phyloP scores from a whole-genome alignment of 1,140 invertebrate species.

The Cydia strobilella region DNA sequence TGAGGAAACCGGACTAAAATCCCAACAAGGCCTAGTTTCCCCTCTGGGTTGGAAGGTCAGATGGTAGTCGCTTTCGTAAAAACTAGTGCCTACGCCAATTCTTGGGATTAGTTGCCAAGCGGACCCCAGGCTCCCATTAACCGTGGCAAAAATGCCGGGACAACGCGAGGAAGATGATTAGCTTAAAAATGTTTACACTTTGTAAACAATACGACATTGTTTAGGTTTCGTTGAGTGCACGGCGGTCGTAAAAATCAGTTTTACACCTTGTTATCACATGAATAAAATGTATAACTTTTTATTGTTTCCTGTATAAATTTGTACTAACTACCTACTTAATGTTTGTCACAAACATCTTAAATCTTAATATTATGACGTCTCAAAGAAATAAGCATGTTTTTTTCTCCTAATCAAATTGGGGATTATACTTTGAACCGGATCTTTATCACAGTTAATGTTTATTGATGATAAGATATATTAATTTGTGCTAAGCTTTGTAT shows the following conservation, averaged over 20 bases:
- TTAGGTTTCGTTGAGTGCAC: not conserved
- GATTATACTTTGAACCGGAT: not conserved
- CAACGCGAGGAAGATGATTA: too few species aligned
- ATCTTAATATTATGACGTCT: not conserved
- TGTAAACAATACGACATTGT: not conserved
- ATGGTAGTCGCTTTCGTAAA: too few species aligned
- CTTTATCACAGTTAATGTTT: constrained; percentile 8
- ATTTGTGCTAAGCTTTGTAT: not conserved
- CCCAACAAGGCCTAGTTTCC: too few species aligned
- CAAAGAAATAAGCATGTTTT: not conserved
- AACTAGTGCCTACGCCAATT: too few species aligned
- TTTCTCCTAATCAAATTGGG: not conserved
- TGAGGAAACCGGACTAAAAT: too few species aligned
- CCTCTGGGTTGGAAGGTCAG: too few species aligned
- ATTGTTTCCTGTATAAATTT: too few species aligned
- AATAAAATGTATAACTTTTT: not conserved
- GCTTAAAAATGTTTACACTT: not conserved
- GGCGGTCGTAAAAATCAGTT: not conserved
- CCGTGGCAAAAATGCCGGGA: too few species aligned
- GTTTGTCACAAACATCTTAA: too few species aligned
- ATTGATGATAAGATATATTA: not conserved
- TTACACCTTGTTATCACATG: not conserved
- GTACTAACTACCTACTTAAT: too few species aligned
- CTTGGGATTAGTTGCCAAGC: too few species aligned
- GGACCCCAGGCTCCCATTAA: too few species aligned